Evolutionary conservation across 2,113 vertebrate genomes (phyloP), one percentile per base, ranked within the genome.

Genomic region (Lasiurus cinereus): DNA sequence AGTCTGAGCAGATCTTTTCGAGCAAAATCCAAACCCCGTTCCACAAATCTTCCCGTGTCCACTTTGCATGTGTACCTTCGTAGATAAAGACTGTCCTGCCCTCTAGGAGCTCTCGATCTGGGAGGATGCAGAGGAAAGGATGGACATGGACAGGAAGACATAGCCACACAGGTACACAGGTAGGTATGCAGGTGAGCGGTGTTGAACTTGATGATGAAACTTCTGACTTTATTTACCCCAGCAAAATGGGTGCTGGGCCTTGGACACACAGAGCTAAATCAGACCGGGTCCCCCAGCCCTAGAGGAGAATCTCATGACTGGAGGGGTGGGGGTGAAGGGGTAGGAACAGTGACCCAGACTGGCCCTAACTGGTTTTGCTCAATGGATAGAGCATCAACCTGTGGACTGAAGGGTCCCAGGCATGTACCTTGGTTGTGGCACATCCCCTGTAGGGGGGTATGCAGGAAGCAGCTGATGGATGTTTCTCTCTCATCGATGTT

Each of bases 1-100:
- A n/a, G 36, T 11, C 46, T 3, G 8, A 27, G 46, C 16, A 12
- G 1, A 3, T 69, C 33, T 19, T 7, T 74, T 54, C 48, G 5
- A 66, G 46, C 78, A 88, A 96, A 92, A 72, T 33, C 48, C 93
- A 90, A 79, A 29, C 16, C 56, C 77, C 64, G 33, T 12, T 24
- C 52, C 46, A 33, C 50, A 10, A 18, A 39, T 2, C 77, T 88
- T 52, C 33, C 59, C 18, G 18, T 6, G 5, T 54, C 43, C 39
- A 77, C 50, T 46, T 77, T 22, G 36, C 80, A 54, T 13, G 21
- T 64, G 83, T 21, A 10, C 21, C 66, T 89, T 93, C 24, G 62
- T 52, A 83, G 48, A 80, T 10, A 33, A 86, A 56, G 8, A 24
- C 62, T 15, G 3, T 27, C 82, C 88, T 70, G 39, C 54, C 72